These are phyloP conservation scores for Stichopus horrens DNA, from an alignment of 53 echinoderm and acorn worm species.

Conservation along the genomic window DNA sequence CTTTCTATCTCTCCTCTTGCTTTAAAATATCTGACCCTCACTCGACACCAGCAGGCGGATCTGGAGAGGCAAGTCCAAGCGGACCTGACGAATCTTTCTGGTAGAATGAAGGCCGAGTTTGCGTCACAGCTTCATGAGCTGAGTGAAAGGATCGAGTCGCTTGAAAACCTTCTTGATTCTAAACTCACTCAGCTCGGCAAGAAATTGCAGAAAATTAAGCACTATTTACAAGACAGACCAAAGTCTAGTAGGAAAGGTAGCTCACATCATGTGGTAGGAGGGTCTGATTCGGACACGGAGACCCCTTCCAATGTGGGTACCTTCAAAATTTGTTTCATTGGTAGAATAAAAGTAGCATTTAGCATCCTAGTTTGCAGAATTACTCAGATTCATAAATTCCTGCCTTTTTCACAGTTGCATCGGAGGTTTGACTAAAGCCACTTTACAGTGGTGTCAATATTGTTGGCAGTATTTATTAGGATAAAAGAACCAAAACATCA, in stretches of 20 bases:
- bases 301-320: slow-evolving; percentile 41
- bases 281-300: not conserved
- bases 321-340: not conserved
- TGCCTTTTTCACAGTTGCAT: too few relatives aligned
- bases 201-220: slow-evolving; percentile 44
- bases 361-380: not conserved
- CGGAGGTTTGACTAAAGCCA: too few relatives aligned
- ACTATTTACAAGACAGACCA: not conserved
- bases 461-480: too few relatives aligned
- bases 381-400: too few relatives aligned
- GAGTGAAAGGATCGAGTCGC: not conserved
- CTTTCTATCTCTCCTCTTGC: not conserved
- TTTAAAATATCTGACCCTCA: not conserved
- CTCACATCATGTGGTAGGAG: not conserved
- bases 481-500: too few relatives aligned
- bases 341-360: not conserved
- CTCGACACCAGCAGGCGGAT: slow-evolving; percentile 15
- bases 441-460: too few relatives aligned
- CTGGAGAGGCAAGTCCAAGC: slow-evolving; percentile 42
- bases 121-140: slow-evolving; percentile 6
- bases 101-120: not conserved
- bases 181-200: slow-evolving; percentile 36
- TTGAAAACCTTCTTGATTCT: slow-evolving; percentile 29
- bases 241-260: not conserved
- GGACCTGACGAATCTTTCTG: slow-evolving; percentile 16